Evolutionary conservation across 1,140 invertebrate species (phyloP).

Genomic region (Dreissena polymorpha): DNA sequence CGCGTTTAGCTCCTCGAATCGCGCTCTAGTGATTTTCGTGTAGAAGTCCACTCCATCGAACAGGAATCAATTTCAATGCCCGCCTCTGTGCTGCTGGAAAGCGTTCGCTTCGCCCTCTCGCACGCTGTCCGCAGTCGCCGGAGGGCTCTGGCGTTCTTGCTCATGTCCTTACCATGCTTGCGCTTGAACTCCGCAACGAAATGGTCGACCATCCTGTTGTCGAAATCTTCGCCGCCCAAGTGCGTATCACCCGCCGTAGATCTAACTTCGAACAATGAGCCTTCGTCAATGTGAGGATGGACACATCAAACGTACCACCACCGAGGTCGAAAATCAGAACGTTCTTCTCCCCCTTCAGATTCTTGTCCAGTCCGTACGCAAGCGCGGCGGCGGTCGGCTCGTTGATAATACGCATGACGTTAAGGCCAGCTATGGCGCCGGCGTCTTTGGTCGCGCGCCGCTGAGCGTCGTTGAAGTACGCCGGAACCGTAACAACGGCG

Average conservation of each 20-base stretch:
- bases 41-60: slow-evolving; percentile 98
- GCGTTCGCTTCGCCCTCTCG: slow-evolving; percentile 96
- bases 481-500: slow-evolving; percentile 80
- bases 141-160: slow-evolving; percentile 94
- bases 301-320: slow-evolving; percentile 76
- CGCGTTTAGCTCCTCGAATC: slow-evolving; percentile 86
- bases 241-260: slow-evolving; percentile 85
- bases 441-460: slow-evolving; percentile 80
- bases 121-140: slow-evolving; percentile 95
- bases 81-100: slow-evolving; percentile 96
- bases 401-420: slow-evolving; percentile 81
- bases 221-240: slow-evolving; percentile 87
- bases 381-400: slow-evolving; percentile 81
- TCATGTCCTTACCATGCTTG: slow-evolving; percentile 97
- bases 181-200: slow-evolving; percentile 83
- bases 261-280: slow-evolving; percentile 84
- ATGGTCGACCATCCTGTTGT: slow-evolving; percentile 88
- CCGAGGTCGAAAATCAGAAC: slow-evolving; percentile 71
- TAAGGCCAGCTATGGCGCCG: slow-evolving; percentile 81
- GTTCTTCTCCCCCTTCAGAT: slow-evolving; percentile 71
- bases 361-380: slow-evolving; percentile 83
- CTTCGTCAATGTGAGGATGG: slow-evolving; percentile 83
- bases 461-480: slow-evolving; percentile 80
- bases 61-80: slow-evolving; percentile 89
- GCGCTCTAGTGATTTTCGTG: slow-evolving; percentile 95